Base-by-base conservation (phyloP, 2,888 invertebrate species). In the Caenorhabditis afra region DNA sequence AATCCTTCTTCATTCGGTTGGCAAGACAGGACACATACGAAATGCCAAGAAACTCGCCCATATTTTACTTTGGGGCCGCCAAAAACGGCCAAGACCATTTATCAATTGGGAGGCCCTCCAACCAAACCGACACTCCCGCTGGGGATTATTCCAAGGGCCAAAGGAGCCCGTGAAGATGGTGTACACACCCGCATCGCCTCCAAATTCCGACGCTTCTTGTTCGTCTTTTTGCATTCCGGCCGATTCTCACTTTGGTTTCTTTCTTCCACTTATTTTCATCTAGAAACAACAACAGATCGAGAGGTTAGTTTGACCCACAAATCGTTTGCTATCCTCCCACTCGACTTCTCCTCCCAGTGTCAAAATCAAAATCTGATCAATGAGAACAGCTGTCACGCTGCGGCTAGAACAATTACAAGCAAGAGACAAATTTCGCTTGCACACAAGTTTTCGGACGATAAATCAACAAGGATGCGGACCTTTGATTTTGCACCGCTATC, bases 81-180 rank as follows among this genome's bases (percentile, higher is more conserved):
- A 78, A 78, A 78, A 66, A 71, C 23, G 62, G 57, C 50, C 57
- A 64, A 70, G 70, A 79, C 79, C 73, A 79, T 79, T 79, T 79
- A 79, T 79, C 79, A 79, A 73, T 79, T 77, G 67, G 53, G 67
- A 73, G 55, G 49, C 62, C 66, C 55, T 49, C 66, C 52, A 58
- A 55, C 61, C 29, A 7, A 3, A 61, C 35, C 64, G 62, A 76
- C 58, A 66, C 75, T 61, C 67, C 79, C 79, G 64, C 67, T 73
- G 79, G 79, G 79, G 79, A 79, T 79, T 79, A 79, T 74, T 67
- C 67, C 23, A 23, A 47, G 49, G 39, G 55, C 41, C 29, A 29
- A 47, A 41, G 65, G 55, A 65, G 45, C 57, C 66, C 74, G 64
- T 66, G 50, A 20, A 55, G 55, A 55, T 64, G 65, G 59, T 73